phyloP scores from a whole-genome alignment of 2,113 vertebrate genomes.

The Coptodon rendalli region DNA sequence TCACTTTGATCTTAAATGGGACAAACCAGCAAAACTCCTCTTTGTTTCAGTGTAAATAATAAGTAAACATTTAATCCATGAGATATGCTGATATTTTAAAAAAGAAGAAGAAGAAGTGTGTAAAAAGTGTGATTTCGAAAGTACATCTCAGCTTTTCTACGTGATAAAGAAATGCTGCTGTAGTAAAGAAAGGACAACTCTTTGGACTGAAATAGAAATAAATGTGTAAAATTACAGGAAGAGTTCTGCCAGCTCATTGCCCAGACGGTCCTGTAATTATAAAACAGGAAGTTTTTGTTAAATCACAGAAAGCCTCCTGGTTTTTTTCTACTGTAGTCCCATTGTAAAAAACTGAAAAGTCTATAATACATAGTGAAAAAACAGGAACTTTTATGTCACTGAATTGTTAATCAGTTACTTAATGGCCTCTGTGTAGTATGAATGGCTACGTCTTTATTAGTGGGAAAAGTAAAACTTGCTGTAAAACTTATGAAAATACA shows the following conservation, averaged over 20 bases:
- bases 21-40: background rate
- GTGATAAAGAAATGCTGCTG: background rate
- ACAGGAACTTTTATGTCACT: background rate
- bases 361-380: background rate
- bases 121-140: background rate
- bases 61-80: background rate
- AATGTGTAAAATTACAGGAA: background rate
- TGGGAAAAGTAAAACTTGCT: background rate
- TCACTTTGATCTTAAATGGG: background rate
- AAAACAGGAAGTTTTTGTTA: background rate
- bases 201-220: background rate
- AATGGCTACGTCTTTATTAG: background rate
- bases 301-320: background rate
- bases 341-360: background rate
- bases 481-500: background rate
- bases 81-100: background rate
- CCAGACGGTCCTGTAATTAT: background rate
- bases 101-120: background rate
- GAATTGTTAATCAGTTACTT: background rate
- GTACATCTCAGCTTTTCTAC: background rate
- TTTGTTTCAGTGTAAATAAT: background rate
- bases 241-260: background rate
- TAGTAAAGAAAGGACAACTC: background rate
- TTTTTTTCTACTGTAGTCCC: background rate
- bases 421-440: background rate